These are phyloP conservation scores for Melanotaenia duboulayi DNA, from an alignment of 2,113 vertebrate species.

Conservation along the genomic window DNA sequence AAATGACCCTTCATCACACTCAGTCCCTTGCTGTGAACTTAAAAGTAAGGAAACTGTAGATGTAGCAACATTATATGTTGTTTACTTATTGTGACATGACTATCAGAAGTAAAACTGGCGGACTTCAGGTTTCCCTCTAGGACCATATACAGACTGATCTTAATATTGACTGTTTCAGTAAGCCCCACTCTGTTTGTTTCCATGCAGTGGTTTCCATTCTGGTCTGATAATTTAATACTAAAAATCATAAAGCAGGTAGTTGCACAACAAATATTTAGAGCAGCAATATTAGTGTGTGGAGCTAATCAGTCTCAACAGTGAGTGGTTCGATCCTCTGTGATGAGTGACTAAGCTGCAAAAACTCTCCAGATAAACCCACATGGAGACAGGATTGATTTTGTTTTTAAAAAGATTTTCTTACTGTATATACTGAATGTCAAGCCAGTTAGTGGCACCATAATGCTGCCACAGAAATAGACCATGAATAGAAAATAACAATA, in stretches of 20 bases:
- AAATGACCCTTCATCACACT: neutral
- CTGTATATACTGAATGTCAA: too few species aligned
- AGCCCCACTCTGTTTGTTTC: neutral
- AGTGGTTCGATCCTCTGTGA: too few species aligned
- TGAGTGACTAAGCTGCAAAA: too few species aligned
- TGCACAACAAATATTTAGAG: neutral
- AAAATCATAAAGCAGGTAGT: neutral
- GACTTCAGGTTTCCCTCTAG: slow-evolving; percentile 1
- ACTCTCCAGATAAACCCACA: too few species aligned
- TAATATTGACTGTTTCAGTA: neutral
- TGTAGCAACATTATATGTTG: neutral
- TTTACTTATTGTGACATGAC: neutral
- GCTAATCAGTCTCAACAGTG: neutral
- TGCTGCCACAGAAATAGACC: too few species aligned
- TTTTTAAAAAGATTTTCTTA: too few species aligned
- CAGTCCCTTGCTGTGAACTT: neutral
- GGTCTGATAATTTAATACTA: neutral
- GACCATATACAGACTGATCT: neutral
- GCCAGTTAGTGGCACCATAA: too few species aligned
- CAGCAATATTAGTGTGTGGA: neutral
- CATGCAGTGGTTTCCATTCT: neutral
- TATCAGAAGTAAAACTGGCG: slow-evolving; percentile 5
- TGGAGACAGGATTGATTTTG: too few species aligned
- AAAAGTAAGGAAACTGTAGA: neutral
- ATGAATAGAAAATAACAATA: too few species aligned